Evolutionary conservation across 2,797 vertebrate genomes (phyloP), one percentile per base, ranked within the genome.

Genomic region (Thunnus albacares): DNA sequence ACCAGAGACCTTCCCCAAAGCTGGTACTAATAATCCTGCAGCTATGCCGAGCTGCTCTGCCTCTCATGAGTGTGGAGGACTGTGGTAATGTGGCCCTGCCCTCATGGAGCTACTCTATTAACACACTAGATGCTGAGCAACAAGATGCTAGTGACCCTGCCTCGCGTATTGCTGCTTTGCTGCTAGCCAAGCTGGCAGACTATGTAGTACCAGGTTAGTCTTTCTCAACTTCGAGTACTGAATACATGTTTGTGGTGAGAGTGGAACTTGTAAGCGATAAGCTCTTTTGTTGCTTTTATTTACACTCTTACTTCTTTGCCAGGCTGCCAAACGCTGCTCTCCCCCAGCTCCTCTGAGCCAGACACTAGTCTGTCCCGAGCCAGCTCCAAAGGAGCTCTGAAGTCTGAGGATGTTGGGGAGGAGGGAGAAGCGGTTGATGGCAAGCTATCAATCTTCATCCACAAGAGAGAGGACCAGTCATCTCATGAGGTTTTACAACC

Each of bases 11-110:
- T 0, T 99, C 98, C 49, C 98, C 98, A 65, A 99, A 99, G 91
- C 89, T 99, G 86, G 98, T 99, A n/a, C 97, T 99, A 41, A 99
- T 99, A 86, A 99, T 99, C 82, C 96, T 99, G 51, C 98, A 99
- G 91, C 72, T 99, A 35, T 99, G 98, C 85, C 97, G 98, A 41
- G 98, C 98, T 1, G 98, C 98, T 0, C 94, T 99, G 80, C 98
- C 98, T 3, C 97, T 99, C 64, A 99, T 99, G 98, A 99, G 98
- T 0, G 98, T 99, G 30, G 97, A 99, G 89, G 98, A 99, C 90
- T 99, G 98, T 88, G 97, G 97, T 11, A 99, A 99, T 0, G 98
- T 99, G 80, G 98, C 98, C 5, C 93, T 99, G 71, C 98, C 98
- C 0, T 97, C 97, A 0, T 99, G 98, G 98, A 99, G 98, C 90